Percentiles rank a stretch among this genome's conserved stretches.
Evolutionary conservation across 2,888 invertebrate genomes (phyloP).

Genomic region (Eulithis testata): DNA sequence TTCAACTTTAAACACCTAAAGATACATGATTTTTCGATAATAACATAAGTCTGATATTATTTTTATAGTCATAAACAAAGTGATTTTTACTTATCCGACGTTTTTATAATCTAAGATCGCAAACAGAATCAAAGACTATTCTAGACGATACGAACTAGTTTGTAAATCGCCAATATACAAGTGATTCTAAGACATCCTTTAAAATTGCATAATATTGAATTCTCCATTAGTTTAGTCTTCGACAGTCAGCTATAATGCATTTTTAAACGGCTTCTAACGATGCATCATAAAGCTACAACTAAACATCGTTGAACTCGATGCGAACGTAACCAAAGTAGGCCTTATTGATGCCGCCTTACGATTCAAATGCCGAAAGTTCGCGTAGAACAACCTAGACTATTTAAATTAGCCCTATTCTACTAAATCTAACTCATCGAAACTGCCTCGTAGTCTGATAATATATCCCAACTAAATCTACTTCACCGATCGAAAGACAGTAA

Average conservation of each 20-base stretch:
- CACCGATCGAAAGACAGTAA: conserved; percentile 3
- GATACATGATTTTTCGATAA: conserved; percentile 43
- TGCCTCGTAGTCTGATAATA: not conserved
- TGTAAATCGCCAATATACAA: conserved; percentile 11
- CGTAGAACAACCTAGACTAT: conserved; percentile 3
- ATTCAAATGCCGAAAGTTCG: not conserved
- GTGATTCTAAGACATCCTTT: conserved; percentile 10
- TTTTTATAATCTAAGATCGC: conserved; percentile 33
- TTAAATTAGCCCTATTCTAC: not conserved
- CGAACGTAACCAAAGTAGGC: conserved; percentile 1
- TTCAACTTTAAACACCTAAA: conserved; percentile 38
- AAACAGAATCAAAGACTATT: conserved; percentile 27
- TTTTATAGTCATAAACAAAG: conserved; percentile 40
- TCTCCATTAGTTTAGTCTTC: not conserved
- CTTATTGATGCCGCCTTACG: not conserved
- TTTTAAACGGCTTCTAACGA: conserved; percentile 13
- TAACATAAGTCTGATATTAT: conserved; percentile 38
- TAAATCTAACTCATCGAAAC: conserved; percentile 5
- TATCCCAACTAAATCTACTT: not conserved
- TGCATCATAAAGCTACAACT: conserved; percentile 1
- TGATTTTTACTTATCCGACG: conserved; percentile 37
- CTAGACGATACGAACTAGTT: conserved; percentile 12
- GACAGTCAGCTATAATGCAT: not conserved
- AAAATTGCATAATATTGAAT: conserved; percentile 10
- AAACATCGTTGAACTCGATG: not conserved